Evolutionary conservation across 2,113 vertebrate species (phyloP), one percentile per base, ranked within the genome.

Genomic region (Rhinoptilus africanus): DNA sequence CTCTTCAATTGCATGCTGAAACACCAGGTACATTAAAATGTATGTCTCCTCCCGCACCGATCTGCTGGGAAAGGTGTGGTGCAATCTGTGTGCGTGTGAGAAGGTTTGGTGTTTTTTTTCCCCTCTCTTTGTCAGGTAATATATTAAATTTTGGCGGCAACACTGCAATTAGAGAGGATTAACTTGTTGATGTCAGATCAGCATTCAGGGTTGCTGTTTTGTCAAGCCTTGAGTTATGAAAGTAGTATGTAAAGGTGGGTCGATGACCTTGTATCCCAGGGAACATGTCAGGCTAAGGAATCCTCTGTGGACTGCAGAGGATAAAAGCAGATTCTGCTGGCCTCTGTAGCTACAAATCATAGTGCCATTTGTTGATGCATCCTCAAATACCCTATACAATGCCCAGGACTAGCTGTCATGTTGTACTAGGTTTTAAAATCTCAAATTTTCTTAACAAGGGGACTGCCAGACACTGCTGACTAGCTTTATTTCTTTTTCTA

Each of bases 111-210:
- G n/a, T 10, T 4, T 0, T 50, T 12, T 22, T 18, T 50, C 11
- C 51, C 28, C 8, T 12, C 18, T 27, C 12, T 84, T 56, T 9
- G 10, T 88, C 66, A 68, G 45, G 85, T 77, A 85, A 60, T 75
- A 41, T n/a, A 78, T 90, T 93, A 81, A 35, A 79, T 92, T 92
- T 93, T 87, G 48, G 76, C 92, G 62, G 73, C 80, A 94, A 62
- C 80, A 8, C 34, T 93, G 91, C 91, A 92, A 93, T 97, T 96
- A 92, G 32, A 64, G 88, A 92, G 59, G 88, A 96, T 95, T 93
- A 92, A 75, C 64, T 72, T 91, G 47, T 71, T 92, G 94, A 45
- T 88, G 88, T 81, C 48, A 90, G 72, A 74, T 89, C 3, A 6
- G n/a, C 79, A 92, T 92, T 93, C 79, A 77, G 80, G 34, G 18